A percentile compares a stretch with the other conserved stretches of the same genome.
phyloP scores from a whole-genome alignment of 2,113 vertebrate species.

The Sclerurus mexicanus region DNA sequence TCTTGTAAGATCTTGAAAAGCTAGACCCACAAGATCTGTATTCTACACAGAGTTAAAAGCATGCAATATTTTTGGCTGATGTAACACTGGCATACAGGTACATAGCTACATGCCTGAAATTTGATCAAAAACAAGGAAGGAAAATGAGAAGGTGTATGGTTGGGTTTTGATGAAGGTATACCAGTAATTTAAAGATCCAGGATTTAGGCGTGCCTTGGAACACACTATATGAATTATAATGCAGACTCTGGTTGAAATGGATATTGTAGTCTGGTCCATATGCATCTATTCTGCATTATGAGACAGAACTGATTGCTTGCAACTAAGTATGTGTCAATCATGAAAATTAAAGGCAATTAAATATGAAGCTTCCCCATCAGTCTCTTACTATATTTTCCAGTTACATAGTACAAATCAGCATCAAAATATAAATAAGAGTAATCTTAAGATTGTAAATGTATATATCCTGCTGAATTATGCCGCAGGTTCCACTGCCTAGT shows the following conservation, averaged over 20 bases:
- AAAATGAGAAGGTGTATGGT: background rate
- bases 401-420: background rate
- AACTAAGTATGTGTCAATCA: background rate
- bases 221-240: background rate
- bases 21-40: background rate
- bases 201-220: background rate
- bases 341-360: background rate
- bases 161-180: background rate
- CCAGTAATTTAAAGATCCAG: background rate
- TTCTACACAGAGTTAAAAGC: background rate
- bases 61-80: background rate
- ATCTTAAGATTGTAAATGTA: background rate
- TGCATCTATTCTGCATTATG: background rate
- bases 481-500: fast-evolving
- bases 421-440: background rate
- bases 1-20: background rate
- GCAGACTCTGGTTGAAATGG: background rate
- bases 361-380: background rate
- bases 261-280: background rate
- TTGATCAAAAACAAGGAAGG: background rate
- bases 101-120: background rate
- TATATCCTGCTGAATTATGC: no score
- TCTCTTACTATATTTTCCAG: background rate
- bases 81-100: background rate
- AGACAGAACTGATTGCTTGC: background rate